These are phyloP conservation scores for Eugnorisma glareosa DNA, from an alignment of 2,888 invertebrate genomes.

Conservation along the genomic window DNA sequence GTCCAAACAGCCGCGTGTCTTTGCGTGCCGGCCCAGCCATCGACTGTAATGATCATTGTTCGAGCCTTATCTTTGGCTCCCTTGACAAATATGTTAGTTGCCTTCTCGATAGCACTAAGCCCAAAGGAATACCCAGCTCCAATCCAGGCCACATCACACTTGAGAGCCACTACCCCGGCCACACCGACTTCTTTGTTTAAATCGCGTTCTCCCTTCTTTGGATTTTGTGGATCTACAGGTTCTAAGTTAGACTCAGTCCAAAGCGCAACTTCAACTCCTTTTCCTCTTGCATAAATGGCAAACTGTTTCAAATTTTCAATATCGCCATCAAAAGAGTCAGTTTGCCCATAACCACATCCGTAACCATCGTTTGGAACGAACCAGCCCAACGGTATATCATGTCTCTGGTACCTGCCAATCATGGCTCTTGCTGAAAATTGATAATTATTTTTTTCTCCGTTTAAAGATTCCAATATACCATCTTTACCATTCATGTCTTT, in stretches of 20 bases:
- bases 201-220: conserved; percentile 87
- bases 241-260: conserved; percentile 87
- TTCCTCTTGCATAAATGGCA: conserved; percentile 77
- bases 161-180: conserved; percentile 84
- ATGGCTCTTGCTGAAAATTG: conserved; percentile 88
- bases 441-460: conserved; percentile 86
- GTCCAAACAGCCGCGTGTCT: conserved; percentile 86
- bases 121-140: conserved; percentile 86
- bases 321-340: conserved; percentile 83
- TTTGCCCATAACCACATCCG: conserved; percentile 87
- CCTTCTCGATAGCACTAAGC: conserved; percentile 83
- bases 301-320: conserved; percentile 84
- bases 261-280: conserved; percentile 84
- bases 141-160: conserved; percentile 88
- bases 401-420: conserved; percentile 83
- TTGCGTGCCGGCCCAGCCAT: conserved; percentile 88
- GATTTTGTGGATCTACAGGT: conserved; percentile 81
- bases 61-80: conserved; percentile 73
- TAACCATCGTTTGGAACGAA: conserved; percentile 88
- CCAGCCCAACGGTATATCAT: conserved; percentile 87
- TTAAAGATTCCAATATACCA: conserved; percentile 85
- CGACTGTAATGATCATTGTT: conserved; percentile 85
- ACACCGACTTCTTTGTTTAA: conserved; percentile 81
- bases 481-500: conserved; percentile 77
- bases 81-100: conserved; percentile 78